These are phyloP conservation scores for Toxonevra muliebris DNA, from an alignment of 2,888 invertebrate species.

Conservation along the genomic window DNA sequence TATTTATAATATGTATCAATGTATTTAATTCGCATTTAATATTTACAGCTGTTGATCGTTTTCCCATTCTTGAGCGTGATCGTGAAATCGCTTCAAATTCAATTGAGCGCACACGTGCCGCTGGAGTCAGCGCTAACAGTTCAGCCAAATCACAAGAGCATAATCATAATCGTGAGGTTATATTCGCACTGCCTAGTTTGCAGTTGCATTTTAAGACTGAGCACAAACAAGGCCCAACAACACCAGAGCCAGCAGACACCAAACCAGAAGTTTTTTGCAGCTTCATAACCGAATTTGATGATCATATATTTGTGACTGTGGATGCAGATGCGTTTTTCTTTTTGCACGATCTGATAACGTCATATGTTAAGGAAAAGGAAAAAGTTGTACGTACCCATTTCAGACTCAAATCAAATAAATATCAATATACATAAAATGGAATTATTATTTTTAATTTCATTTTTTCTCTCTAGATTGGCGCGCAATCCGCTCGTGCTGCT, in stretches of 20 bases:
- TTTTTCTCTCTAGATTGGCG: slow-evolving; percentile 52
- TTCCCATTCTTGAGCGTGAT: slow-evolving; percentile 88
- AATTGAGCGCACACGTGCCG: slow-evolving; percentile 68
- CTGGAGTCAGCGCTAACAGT: slow-evolving; percentile 62
- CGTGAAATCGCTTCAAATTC: slow-evolving; percentile 70
- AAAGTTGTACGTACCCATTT: slow-evolving; percentile 71
- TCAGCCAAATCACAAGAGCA: slow-evolving; percentile 77
- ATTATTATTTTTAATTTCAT: neutral
- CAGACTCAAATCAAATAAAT: neutral
- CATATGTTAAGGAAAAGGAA: slow-evolving; percentile 94
- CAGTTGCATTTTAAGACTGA: slow-evolving; percentile 93
- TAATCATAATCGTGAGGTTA: slow-evolving; percentile 91
- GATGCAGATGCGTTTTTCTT: slow-evolving; percentile 99
- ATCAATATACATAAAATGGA: slow-evolving; percentile 1
- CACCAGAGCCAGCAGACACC: slow-evolving; percentile 77
- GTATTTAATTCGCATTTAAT: slow-evolving; percentile 18
- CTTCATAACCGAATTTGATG: slow-evolving; percentile 98
- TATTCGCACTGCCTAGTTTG: slow-evolving; percentile 92
- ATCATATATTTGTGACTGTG: slow-evolving; percentile 97
- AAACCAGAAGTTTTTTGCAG: slow-evolving; percentile 94
- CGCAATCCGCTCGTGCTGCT: slow-evolving; percentile 60
- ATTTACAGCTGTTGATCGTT: slow-evolving; percentile 82
- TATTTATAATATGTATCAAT: neutral
- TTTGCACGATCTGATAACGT: slow-evolving; percentile 94
- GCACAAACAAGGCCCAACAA: slow-evolving; percentile 81